Percentiles rank a stretch among this genome's conserved stretches.
Evolutionary conservation across 2,113 vertebrate species (phyloP).

Genomic region (Grallaria varia): DNA sequence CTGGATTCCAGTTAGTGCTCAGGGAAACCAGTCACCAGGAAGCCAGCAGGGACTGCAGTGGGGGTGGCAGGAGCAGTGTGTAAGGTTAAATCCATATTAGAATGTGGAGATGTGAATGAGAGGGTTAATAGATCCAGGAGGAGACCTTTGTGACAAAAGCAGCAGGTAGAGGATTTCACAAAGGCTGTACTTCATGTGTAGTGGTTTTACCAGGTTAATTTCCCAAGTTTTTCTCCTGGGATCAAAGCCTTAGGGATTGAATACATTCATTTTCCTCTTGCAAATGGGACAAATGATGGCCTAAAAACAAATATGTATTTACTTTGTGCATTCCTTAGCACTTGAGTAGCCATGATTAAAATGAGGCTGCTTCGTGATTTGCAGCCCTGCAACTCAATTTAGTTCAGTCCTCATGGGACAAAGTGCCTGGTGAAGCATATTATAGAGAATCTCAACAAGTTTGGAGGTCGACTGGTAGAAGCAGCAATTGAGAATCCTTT

Average conservation of each 20-base stretch:
- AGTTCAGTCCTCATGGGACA: conserved; percentile 17
- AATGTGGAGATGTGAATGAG: not conserved
- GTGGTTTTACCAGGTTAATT: not conserved
- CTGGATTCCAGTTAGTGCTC: not conserved
- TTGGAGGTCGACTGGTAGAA: not conserved
- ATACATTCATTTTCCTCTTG: not conserved
- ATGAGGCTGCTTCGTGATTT: conserved; percentile 31
- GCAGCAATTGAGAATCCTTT: not conserved
- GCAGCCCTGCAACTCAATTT: conserved; percentile 30
- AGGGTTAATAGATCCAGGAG: not conserved
- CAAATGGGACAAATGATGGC: not conserved
- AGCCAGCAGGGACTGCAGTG: not conserved
- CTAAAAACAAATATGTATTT: conserved; percentile 46
- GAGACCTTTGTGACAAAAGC: not conserved
- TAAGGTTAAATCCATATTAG: not conserved
- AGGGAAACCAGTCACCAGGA: not conserved
- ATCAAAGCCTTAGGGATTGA: not conserved
- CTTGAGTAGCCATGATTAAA: conserved; percentile 24
- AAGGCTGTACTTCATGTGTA: not conserved
- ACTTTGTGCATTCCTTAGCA: conserved; percentile 39
- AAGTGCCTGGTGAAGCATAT: not conserved
- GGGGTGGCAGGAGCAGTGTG: not conserved
- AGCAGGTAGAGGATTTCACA: not conserved
- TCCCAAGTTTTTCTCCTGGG: not conserved
- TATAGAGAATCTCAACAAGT: conserved; percentile 3